Percentiles rank a stretch among this genome's conserved stretches.
phyloP scores from a whole-genome alignment of 2,888 invertebrate species.

The Temnothorax rugatulus region DNA sequence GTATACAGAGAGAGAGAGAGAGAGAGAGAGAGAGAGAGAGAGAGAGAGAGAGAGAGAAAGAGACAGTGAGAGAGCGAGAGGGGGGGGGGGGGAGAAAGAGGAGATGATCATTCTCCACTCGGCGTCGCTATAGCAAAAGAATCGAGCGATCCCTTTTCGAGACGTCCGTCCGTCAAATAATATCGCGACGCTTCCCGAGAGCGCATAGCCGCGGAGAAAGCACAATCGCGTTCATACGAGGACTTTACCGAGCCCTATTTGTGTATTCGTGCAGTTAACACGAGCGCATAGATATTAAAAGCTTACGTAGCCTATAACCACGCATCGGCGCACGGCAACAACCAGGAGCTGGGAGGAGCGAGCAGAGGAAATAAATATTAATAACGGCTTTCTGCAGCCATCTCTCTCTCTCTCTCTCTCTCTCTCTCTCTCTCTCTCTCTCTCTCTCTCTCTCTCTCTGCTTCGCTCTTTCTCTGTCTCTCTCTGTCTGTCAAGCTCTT shows the following conservation, averaged over 20 bases:
- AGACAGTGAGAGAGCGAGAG: not conserved
- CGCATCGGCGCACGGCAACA: conserved; percentile 71
- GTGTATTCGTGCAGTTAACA: conserved; percentile 66
- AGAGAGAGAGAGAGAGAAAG: not conserved
- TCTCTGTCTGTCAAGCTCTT: conserved; percentile 47
- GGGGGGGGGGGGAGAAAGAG: not conserved
- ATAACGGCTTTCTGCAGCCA: conserved; percentile 75
- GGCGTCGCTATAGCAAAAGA: conserved; percentile 39
- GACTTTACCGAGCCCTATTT: conserved; percentile 56
- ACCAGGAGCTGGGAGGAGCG: conserved; percentile 71
- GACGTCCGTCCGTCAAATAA: conserved; percentile 48
- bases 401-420: conserved; percentile 37
- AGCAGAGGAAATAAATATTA: conserved; percentile 81
- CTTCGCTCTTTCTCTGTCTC: not conserved
- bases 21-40: not conserved
- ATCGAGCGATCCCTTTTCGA: conserved; percentile 50
- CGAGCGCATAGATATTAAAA: conserved; percentile 68
- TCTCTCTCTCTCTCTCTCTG: conserved; percentile 23
- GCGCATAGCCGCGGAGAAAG: conserved; percentile 40
- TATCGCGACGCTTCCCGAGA: conserved; percentile 39
- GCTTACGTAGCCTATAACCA: conserved; percentile 58
- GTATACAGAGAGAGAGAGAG: conserved; percentile 38
- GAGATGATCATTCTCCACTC: conserved; percentile 51
- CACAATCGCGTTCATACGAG: conserved; percentile 54
- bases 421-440: conserved; percentile 21